Percentiles rank a stretch among this genome's conserved stretches.
Conservation (phyloP, 1,140 invertebrate genomes). For the Drosophila tropicalis region DNA sequence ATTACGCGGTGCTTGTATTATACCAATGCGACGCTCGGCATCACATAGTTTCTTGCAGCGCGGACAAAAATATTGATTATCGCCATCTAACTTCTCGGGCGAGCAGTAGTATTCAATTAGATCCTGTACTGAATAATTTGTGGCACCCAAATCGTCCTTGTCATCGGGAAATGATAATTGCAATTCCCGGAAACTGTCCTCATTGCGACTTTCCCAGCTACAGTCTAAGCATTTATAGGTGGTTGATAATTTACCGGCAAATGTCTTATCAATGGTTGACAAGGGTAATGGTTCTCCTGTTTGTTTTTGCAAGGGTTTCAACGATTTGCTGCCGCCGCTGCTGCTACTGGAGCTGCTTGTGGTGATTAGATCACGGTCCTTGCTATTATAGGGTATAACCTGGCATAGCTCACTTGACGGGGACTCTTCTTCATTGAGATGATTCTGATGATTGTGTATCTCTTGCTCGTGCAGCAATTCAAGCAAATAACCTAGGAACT, state of each 20-base stretch:
- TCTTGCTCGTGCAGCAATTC: conserved; percentile 90
- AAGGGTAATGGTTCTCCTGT: conserved; percentile 46
- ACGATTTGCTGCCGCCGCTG: conserved; percentile 5
- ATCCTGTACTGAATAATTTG: conserved; percentile 86
- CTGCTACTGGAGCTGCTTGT: conserved; percentile 6
- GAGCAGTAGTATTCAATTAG: conserved; percentile 90
- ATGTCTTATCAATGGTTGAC: conserved; percentile 87
- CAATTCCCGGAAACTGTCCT: conserved; percentile 91
- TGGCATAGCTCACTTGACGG: conserved; percentile 27
- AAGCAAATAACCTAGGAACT: conserved; percentile 91
- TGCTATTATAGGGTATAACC: conserved; percentile 70
- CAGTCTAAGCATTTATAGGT: conserved; percentile 89
- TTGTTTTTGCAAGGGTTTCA: conserved; percentile 36
- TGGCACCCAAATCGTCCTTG: conserved; percentile 83
- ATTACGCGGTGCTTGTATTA: conserved; percentile 89
- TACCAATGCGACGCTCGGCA: conserved; percentile 89
- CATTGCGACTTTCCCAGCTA: conserved; percentile 87
- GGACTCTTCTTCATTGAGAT: conserved; percentile 21
- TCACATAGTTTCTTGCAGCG: conserved; percentile 90
- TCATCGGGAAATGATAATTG: conserved; percentile 91
- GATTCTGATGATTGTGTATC: conserved; percentile 61
- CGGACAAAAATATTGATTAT: conserved; percentile 92
- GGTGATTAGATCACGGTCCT: conserved; percentile 47
- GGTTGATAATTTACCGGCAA: conserved; percentile 90
- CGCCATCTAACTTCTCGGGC: conserved; percentile 90